Base-by-base conservation (phyloP, 2,888 invertebrate genomes). In the Corbicula japonica region DNA sequence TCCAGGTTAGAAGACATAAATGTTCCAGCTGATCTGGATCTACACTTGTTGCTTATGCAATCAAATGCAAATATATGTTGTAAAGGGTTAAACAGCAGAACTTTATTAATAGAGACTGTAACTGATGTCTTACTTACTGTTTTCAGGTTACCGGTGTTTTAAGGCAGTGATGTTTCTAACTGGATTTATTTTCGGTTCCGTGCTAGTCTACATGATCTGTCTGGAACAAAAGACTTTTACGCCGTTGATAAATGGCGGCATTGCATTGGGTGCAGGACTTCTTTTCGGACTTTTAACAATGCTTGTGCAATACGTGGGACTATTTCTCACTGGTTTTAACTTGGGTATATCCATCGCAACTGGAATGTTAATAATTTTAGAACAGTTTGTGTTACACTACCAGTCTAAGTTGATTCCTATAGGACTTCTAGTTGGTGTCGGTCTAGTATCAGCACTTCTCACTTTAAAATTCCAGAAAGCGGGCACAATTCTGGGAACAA, bases 101-200 rank as follows among this genome's bases (percentile, higher is more conserved):
- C n/a, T n/a, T n/a, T n/a, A n/a, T n/a, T n/a, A n/a, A n/a, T n/a
- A n/a, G n/a, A n/a, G n/a, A n/a, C n/a, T n/a, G n/a, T n/a, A n/a
- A n/a, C n/a, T n/a, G n/a, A n/a, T n/a, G 21, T 48, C 21, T 8
- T 10, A 8, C 21, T 60, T 26, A 10, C 30, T 69, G 87, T 93
- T 94, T 83, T 38, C 95, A 97, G 97, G 97, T 70, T 97, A 97
- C 94, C 95, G 97, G 81, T 97, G 97, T 93, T 96, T 97, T 94
- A 97, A 97, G 93, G 97, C 97, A 18, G 96, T 96, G 78, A 97
- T 97, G 95, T 97, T 97, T 93, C 95, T 97, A 63, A 97, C 97
- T 60, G 97, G 97, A 38, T 96, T 97, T 92, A 96, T 97, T 78
- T 97, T 97, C 92, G 97, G 96, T 21, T 96, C 97, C 62, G 95